Conservation (phyloP, 1,140 invertebrate species). For the Tyrophagus putrescentiae region DNA sequence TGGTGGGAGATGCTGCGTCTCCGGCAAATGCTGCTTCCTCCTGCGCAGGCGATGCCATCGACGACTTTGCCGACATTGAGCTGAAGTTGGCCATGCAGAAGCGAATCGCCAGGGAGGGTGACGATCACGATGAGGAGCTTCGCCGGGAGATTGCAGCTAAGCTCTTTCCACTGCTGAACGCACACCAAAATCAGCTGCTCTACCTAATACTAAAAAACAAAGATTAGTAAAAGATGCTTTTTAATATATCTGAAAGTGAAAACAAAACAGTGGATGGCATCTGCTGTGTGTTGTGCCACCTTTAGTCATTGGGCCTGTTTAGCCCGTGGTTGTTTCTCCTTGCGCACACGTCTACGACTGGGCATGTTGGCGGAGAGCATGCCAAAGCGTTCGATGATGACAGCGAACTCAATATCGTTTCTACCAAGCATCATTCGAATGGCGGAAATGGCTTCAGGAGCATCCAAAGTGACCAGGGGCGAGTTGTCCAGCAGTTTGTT, state of each 20-base stretch:
- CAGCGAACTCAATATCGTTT: no score
- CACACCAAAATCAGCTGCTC: conserved; percentile 10
- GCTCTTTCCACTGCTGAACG: conserved; percentile 10
- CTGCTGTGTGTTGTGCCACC: no score
- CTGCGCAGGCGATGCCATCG: not conserved
- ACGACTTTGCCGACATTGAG: not conserved
- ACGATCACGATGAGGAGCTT: not conserved
- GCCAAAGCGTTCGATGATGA: no score
- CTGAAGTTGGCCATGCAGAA: not conserved
- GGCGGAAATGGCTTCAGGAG: not conserved
- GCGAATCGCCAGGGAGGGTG: not conserved
- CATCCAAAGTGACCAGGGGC: not conserved
- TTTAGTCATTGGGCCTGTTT: no score
- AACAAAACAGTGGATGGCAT: no score
- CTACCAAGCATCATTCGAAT: not conserved
- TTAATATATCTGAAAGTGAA: no score
- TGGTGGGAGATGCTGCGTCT: not conserved
- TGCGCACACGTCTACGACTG: no score
- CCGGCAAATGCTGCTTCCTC: not conserved
- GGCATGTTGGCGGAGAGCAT: no score
- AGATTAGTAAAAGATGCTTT: not conserved
- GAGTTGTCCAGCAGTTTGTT: not conserved
- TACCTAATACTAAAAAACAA: conserved; percentile 15
- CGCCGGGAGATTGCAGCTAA: not conserved
- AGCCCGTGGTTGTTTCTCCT: no score